phyloP scores from a whole-genome alignment of 23 tunicate species.

The Clavelina lepadiformis region DNA sequence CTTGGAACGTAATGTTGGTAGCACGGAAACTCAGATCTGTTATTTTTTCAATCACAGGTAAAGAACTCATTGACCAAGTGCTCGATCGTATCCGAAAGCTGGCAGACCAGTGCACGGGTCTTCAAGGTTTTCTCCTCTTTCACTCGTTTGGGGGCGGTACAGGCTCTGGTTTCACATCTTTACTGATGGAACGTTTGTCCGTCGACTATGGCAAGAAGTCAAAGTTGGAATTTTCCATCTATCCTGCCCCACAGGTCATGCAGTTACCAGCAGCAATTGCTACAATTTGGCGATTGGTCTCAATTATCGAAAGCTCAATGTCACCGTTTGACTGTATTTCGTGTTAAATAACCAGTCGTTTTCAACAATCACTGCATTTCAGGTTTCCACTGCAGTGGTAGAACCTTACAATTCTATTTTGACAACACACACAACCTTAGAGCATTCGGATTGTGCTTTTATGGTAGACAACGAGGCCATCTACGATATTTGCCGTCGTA shows the following conservation, averaged over 20 bases:
- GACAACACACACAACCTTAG: constrained; percentile 37
- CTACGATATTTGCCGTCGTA: constrained; percentile 16
- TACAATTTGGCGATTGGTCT: too few species aligned
- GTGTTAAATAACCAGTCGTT: too few species aligned
- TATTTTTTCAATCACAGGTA: too few species aligned
- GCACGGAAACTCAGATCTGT: too few species aligned
- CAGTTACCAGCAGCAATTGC: too few species aligned
- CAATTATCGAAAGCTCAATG: too few species aligned
- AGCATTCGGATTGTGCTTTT: constrained; percentile 44
- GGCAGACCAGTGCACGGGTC: constrained; percentile 40
- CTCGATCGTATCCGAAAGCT: constrained; percentile 41
- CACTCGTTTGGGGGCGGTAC: constrained; percentile 52
- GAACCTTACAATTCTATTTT: constrained; percentile 36
- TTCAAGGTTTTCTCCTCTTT: constrained; percentile 53
- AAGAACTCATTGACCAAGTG: constrained; percentile 24
- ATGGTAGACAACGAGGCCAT: constrained; percentile 36
- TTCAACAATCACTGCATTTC: too few species aligned
- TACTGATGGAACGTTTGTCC: constrained; percentile 46
- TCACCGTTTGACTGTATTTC: too few species aligned
- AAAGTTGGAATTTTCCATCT: constrained; percentile 37
- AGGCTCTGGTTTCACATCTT: constrained; percentile 51
- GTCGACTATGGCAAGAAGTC: constrained; percentile 56
- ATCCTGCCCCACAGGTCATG: constrained; percentile 62
- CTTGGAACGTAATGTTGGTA: too few species aligned
- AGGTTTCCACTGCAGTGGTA: constrained; percentile 36